Evolutionary conservation across 2,797 vertebrate genomes (phyloP).

Genomic region (Falco naumanni): DNA sequence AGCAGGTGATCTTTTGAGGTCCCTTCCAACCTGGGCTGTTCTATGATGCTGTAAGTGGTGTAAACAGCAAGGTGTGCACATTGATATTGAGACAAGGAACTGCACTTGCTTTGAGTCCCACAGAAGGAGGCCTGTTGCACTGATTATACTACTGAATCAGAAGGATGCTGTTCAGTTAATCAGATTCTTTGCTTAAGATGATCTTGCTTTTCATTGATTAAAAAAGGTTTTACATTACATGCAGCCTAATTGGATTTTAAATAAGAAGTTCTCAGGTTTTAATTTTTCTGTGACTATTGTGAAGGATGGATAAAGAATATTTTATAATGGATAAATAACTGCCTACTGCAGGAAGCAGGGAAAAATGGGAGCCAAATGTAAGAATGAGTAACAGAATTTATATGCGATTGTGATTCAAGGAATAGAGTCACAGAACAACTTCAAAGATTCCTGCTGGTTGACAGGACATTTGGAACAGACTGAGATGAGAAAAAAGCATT

Average conservation of each 20-base stretch:
- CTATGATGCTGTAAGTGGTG: neutral
- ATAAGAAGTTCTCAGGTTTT: neutral
- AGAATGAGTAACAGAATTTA: constrained; percentile 34
- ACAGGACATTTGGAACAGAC: constrained; percentile 59
- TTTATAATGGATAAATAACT: constrained; percentile 3
- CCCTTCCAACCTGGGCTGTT: neutral
- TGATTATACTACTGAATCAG: neutral
- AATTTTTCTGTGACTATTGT: neutral
- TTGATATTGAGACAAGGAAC: neutral
- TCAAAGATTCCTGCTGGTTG: constrained; percentile 49
- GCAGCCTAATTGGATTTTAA: neutral
- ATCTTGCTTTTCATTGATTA: neutral
- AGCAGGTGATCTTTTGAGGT: neutral
- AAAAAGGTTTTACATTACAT: neutral
- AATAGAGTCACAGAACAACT: constrained; percentile 36
- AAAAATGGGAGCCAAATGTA: constrained; percentile 31
- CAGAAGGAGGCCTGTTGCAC: neutral
- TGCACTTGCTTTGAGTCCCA: neutral
- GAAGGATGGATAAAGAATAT: neutral
- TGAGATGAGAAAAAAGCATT: constrained; percentile 63
- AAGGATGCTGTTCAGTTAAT: neutral
- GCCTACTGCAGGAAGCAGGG: neutral
- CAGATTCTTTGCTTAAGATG: neutral
- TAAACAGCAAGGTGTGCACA: neutral
- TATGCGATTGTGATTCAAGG: constrained; percentile 32